These are phyloP conservation scores for Ectobius pallidus DNA, from an alignment of 2,888 invertebrate genomes.

Conservation along the genomic window DNA sequence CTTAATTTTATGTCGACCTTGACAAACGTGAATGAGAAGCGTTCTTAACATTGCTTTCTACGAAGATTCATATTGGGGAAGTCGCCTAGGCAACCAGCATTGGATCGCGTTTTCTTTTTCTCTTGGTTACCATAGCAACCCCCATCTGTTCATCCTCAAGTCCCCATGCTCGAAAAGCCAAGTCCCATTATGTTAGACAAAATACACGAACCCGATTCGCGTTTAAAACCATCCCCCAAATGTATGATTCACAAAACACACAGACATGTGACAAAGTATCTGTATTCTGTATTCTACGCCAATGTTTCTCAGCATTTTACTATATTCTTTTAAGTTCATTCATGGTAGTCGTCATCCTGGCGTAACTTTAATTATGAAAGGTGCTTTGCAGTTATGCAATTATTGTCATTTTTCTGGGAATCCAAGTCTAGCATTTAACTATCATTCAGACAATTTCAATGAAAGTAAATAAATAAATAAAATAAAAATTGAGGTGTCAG, in stretches of 20 bases:
- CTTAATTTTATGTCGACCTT: too few relatives aligned
- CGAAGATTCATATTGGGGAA: background rate
- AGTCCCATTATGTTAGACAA: background rate
- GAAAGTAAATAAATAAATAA: too few relatives aligned
- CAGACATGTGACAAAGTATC: background rate
- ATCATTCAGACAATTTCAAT: too few relatives aligned
- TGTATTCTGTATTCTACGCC: background rate
- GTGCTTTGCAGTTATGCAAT: background rate
- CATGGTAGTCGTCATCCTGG: too few relatives aligned
- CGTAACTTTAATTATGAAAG: too few relatives aligned
- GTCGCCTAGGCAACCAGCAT: conserved; percentile 15
- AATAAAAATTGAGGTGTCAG: too few relatives aligned
- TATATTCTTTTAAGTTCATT: too few relatives aligned
- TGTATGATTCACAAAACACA: background rate
- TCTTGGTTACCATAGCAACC: conserved; percentile 11
- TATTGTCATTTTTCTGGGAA: too few relatives aligned
- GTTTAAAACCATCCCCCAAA: background rate
- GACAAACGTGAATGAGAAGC: background rate
- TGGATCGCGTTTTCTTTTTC: background rate
- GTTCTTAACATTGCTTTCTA: background rate
- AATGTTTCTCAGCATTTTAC: background rate
- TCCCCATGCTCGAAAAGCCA: background rate
- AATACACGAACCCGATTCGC: background rate
- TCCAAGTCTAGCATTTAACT: too few relatives aligned
- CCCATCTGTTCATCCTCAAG: background rate